Evolutionary conservation across 2,888 invertebrate genomes (phyloP).

Genomic region (Dorcus hopei): DNA sequence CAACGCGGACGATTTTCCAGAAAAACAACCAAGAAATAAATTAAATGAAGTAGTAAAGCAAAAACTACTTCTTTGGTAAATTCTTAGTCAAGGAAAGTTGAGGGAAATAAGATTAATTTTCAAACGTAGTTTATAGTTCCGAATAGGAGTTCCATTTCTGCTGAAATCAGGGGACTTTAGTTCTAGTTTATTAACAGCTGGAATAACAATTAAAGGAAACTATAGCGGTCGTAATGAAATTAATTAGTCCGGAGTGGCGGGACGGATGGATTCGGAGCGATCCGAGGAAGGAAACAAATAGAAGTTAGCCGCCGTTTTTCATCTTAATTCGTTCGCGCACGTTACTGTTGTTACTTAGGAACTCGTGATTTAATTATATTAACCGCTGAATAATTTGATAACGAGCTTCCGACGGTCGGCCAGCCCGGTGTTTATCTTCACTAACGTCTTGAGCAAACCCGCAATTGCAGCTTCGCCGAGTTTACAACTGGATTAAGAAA

Average conservation of each 20-base stretch:
- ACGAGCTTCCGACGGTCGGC: constrained; percentile 38
- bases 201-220: constrained; percentile 4
- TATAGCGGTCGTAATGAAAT: constrained; percentile 17
- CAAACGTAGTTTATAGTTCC: too few species aligned
- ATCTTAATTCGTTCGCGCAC: constrained; percentile 14
- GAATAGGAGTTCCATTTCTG: too few species aligned
- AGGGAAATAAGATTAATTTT: too few species aligned
- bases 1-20: too few species aligned
- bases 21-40: too few species aligned
- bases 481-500: constrained; percentile 14
- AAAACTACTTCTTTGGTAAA: too few species aligned
- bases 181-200: not conserved
- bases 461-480: constrained; percentile 33
- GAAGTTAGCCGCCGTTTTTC: constrained; percentile 22
- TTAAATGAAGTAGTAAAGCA: too few species aligned
- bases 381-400: constrained; percentile 40
- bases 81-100: too few species aligned
- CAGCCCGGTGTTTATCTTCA: constrained; percentile 39
- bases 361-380: constrained; percentile 39
- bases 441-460: constrained; percentile 40
- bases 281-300: constrained; percentile 21
- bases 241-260: constrained; percentile 11
- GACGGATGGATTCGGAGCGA: constrained; percentile 2
- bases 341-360: constrained; percentile 33
- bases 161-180: too few species aligned